Evolutionary conservation across 1,140 invertebrate genomes (phyloP), one percentile per base, ranked within the genome.

Genomic region (Zaprionus inermis): DNA sequence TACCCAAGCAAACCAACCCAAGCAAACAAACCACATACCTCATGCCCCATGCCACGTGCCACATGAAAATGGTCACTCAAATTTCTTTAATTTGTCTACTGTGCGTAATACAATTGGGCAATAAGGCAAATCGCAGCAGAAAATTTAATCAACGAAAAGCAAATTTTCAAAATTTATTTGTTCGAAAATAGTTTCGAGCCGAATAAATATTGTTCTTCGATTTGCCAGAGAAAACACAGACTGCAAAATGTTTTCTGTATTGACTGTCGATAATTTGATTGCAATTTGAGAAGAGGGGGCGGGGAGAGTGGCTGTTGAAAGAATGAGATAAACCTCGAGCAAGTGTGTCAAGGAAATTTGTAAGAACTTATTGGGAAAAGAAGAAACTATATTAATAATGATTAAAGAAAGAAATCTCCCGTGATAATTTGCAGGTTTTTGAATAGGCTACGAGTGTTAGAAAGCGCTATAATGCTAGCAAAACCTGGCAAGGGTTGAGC

Each of bases 1-100:
- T 72, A 72, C 65, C 30, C 32, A 16, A 44, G 38, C 44, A 11
- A 18, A 3, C 24, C 24, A n/a, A n/a, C n/a, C n/a, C n/a, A n/a
- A n/a, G n/a, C n/a, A n/a, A n/a, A n/a, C 24, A 24, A 52, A 14
- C 12, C 5, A 20, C 51, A 20, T 1, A 0, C 18, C 24, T 7
- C 11, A 28, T 38, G 49, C 36, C n/a, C 16, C 46, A 1, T 1
- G 5, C 46, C 12, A 0, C 49, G 3, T 9, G 5, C n/a, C 20
- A 11, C 9, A 14, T 16, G 22, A 64, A 58, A 75, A 60, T 58
- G 38, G 38, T 44, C 38, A 65, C 44, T 61, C 14, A 12, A 52
- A 63, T 70, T 58, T 58, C 59, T 63, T 69, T 70, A 69, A 69
- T 68, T 69, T 70, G 34, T 44, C 38, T 52, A 18, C 18, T 46